A percentile compares a stretch with the other conserved stretches of the same genome.
Evolutionary conservation across 2,888 invertebrate species (phyloP).

Genomic region (Pseudococcus viburni): DNA sequence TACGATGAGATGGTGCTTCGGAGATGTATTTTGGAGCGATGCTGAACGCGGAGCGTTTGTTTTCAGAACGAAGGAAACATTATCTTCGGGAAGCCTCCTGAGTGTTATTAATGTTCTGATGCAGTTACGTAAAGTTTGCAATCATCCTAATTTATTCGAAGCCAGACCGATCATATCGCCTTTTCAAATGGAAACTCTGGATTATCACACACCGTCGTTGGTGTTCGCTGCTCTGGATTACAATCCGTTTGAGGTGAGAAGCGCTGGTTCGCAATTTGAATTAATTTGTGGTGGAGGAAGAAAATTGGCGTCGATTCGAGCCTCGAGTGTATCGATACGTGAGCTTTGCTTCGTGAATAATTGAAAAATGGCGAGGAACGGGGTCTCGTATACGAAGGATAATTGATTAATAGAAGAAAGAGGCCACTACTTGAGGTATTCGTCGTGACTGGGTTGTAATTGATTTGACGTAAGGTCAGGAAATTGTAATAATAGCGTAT

Average conservation of each 20-base stretch:
- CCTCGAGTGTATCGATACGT: background rate
- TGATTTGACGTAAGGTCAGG: too few relatives aligned
- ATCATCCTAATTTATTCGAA: slow-evolving; percentile 98
- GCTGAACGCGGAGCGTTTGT: background rate
- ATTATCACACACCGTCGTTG: slow-evolving; percentile 80
- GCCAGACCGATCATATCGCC: slow-evolving; percentile 95
- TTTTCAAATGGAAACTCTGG: slow-evolving; percentile 87
- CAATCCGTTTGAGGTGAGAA: slow-evolving; percentile 80
- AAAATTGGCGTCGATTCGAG: background rate
- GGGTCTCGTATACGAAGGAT: too few relatives aligned
- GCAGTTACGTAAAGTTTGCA: slow-evolving; percentile 97
- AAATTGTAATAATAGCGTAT: too few relatives aligned
- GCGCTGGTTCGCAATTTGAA: background rate
- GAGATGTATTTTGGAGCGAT: background rate
- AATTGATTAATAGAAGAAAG: too few relatives aligned
- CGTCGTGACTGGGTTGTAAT: too few relatives aligned
- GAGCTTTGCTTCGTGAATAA: too few relatives aligned
- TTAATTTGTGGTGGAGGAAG: too few relatives aligned
- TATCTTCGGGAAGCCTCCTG: slow-evolving; percentile 92
- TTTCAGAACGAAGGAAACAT: slow-evolving; percentile 89
- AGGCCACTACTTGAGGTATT: too few relatives aligned
- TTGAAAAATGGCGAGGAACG: too few relatives aligned
- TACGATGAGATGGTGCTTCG: background rate
- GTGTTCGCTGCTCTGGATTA: slow-evolving; percentile 81
- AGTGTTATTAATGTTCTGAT: slow-evolving; percentile 97